Evolutionary conservation across 2,113 vertebrate genomes (phyloP), one percentile per base, ranked within the genome.

Genomic region (Coracopsis vasa): DNA sequence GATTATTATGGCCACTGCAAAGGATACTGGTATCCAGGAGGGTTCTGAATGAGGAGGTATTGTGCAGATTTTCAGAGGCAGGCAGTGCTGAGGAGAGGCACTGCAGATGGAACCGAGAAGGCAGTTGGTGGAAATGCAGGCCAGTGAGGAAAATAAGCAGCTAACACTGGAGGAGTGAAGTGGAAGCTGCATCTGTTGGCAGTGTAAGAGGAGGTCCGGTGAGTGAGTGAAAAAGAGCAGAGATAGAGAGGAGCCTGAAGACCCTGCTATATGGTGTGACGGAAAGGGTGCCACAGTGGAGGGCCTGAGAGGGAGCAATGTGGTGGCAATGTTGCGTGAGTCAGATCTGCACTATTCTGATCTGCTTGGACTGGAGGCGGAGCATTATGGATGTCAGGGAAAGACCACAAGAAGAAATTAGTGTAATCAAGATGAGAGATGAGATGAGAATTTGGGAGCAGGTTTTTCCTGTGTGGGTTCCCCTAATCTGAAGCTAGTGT

Each of bases 401-500:
- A 93, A 67, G 86, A 92, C 90, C 79, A 69, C 77, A 86, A 90
- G 48, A 44, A 93, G 66, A 85, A 90, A 87, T 82, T 56, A 82
- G 65, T 93, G 78, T 61, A 93, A 91, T 15, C 70, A 75, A 80
- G 70, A 84, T 23, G 13, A 61, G 74, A 95, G 70, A 90, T 90
- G 78, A 87, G 80, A 89, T 90, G 78, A 87, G 80, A 89, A 28
- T 74, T n/a, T 79, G 61, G 72, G 80, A 93, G 70, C 82, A 86
- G 77, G 69, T 90, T 96, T 96, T 84, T 88, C 90, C 80, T 93
- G 69, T 81, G 83, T 67, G 72, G 21, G 42, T 90, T 90, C 83
- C 71, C 80, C 60, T 88, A 72, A 86, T 70, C 75, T 90, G 78
- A 90, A 88, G 86, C 14, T 66, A 67, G 64, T 41, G 7, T 65